phyloP scores from a whole-genome alignment of 2,888 invertebrate species.

The Oscheius onirici region DNA sequence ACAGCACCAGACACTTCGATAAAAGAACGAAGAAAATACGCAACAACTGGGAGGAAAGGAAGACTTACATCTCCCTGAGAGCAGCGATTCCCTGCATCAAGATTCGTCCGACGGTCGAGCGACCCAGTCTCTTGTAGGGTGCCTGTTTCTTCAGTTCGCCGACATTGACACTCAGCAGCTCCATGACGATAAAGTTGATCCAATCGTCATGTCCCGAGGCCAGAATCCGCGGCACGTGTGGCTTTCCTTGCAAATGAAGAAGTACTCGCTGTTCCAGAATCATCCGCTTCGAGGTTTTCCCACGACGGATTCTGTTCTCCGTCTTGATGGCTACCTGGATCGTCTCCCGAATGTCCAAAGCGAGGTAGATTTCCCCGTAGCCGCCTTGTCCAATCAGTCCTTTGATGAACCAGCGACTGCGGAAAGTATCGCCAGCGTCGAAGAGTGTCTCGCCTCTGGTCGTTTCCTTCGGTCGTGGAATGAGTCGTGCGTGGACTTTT shows the following conservation, averaged over 20 bases:
- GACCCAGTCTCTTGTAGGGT: constrained; percentile 50
- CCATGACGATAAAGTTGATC: constrained; percentile 55
- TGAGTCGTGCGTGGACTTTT: not conserved
- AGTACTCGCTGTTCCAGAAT: constrained; percentile 56
- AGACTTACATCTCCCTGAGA: not conserved
- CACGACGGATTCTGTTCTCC: constrained; percentile 54
- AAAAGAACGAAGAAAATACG: not conserved
- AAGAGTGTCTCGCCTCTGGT: not conserved
- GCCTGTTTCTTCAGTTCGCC: constrained; percentile 59
- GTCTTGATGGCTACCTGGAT: constrained; percentile 59
- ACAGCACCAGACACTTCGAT: no score
- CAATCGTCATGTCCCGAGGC: constrained; percentile 49
- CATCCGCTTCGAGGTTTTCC: constrained; percentile 54
- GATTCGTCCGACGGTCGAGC: constrained; percentile 42
- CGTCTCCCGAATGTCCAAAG: constrained; percentile 45
- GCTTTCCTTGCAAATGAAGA: constrained; percentile 52
- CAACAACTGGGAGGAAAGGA: no score
- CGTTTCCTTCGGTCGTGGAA: not conserved
- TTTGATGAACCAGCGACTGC: constrained; percentile 38
- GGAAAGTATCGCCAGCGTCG: constrained; percentile 39
- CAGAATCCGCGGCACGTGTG: constrained; percentile 55
- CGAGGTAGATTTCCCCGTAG: constrained; percentile 60
- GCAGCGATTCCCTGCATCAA: constrained; percentile 39
- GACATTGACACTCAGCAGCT: constrained; percentile 60
- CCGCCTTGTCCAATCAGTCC: constrained; percentile 32